Conservation (phyloP, 1,140 invertebrate genomes). For the Calliopsis andreniformis region DNA sequence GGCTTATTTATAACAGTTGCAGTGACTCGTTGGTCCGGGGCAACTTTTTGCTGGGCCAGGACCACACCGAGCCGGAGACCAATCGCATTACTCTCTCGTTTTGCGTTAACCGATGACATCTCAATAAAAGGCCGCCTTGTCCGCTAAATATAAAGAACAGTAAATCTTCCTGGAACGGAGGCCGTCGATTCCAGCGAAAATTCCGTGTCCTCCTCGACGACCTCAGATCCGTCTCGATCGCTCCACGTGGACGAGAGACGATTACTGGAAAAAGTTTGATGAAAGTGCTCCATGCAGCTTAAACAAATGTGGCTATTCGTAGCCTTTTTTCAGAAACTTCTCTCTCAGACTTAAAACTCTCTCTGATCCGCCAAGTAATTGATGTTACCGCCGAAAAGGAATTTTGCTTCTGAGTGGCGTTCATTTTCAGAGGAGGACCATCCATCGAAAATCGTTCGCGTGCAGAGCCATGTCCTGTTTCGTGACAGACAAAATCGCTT, state of each 20-base stretch:
- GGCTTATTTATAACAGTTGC: slow-evolving; percentile 53
- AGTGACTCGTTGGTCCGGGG: background rate
- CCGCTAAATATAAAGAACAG: slow-evolving; percentile 15
- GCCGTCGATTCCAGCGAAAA: background rate
- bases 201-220: background rate
- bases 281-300: too few relatives aligned
- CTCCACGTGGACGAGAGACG: background rate
- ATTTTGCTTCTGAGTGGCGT: background rate
- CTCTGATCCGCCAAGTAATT: too few relatives aligned
- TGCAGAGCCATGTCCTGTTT: background rate
- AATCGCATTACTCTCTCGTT: slow-evolving; percentile 51
- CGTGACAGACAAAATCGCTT: background rate
- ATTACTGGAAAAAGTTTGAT: background rate
- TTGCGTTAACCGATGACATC: slow-evolving; percentile 48
- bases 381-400: too few relatives aligned
- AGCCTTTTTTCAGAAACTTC: too few relatives aligned
- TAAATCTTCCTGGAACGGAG: slow-evolving; percentile 33
- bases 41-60: slow-evolving; percentile 40
- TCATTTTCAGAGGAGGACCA: background rate
- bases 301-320: too few relatives aligned
- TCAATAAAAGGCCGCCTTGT: slow-evolving; percentile 50
- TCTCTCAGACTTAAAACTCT: too few relatives aligned
- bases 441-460: background rate
- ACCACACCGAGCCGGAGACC: slow-evolving; percentile 41
- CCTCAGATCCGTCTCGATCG: background rate